Percentiles rank a stretch among this genome's conserved stretches.
These are phyloP conservation scores for Perithous albicinctus DNA, from an alignment of 2,888 invertebrate genomes.

Conservation along the genomic window DNA sequence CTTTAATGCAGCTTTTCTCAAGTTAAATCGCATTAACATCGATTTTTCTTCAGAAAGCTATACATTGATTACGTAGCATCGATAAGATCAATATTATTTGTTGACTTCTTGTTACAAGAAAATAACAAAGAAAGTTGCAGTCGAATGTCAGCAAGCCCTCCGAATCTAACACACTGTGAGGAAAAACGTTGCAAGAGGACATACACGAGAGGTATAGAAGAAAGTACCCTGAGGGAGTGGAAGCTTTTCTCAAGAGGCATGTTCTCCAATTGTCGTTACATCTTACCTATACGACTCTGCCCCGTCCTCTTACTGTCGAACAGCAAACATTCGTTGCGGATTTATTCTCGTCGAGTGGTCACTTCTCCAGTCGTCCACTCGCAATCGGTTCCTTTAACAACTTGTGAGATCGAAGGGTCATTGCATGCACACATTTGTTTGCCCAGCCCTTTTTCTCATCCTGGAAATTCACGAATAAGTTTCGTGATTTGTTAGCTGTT, in stretches of 20 bases:
- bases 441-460: not conserved
- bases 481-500: not conserved
- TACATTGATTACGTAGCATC: not conserved
- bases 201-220: not conserved
- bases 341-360: constrained; percentile 64
- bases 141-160: not conserved
- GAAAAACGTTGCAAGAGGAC: constrained; percentile 4
- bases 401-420: constrained; percentile 24
- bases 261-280: constrained; percentile 40
- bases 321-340: constrained; percentile 61
- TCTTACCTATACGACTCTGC: constrained; percentile 10
- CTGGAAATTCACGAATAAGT: not conserved
- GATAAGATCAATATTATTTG: not conserved
- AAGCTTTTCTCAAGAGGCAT: constrained; percentile 32
- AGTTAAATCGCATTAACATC: no score
- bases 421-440: constrained; percentile 2
- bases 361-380: constrained; percentile 37
- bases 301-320: constrained; percentile 22
- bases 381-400: constrained; percentile 46
- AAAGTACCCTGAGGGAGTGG: constrained; percentile 30
- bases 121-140: not conserved
- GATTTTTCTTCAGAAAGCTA: no score
- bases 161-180: not conserved
- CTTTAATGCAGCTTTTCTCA: no score
- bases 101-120: not conserved